Conservation (phyloP, 2,113 vertebrate species). For the Fulmarus glacialis region DNA sequence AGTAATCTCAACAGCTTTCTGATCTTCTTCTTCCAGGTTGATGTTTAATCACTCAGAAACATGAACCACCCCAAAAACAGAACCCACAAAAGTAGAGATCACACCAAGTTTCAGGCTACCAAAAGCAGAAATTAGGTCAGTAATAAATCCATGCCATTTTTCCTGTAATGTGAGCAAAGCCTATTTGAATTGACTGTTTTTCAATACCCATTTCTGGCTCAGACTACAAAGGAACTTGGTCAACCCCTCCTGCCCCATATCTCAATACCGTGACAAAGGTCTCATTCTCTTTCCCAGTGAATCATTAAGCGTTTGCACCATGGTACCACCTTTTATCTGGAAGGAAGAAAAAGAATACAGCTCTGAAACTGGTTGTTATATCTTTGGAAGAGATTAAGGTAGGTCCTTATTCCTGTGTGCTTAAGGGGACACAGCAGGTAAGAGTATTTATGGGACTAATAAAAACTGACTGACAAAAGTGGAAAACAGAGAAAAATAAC, state of each 20-base stretch:
- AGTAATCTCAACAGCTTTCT: not conserved
- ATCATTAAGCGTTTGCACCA: not conserved
- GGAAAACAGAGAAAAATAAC: not conserved
- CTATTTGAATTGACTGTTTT: not conserved
- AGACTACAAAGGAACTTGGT: not conserved
- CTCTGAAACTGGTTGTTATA: not conserved
- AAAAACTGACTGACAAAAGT: not conserved
- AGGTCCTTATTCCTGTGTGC: not conserved
- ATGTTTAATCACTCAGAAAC: not conserved
- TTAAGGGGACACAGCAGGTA: not conserved
- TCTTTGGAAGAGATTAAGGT: not conserved
- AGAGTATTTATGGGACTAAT: not conserved
- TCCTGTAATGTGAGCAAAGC: not conserved
- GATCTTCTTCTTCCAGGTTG: not conserved
- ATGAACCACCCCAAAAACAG: not conserved
- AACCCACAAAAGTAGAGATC: not conserved
- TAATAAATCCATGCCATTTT: not conserved
- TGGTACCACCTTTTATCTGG: not conserved
- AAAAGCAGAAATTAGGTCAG: not conserved
- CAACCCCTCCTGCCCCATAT: not conserved
- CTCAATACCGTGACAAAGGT: not conserved
- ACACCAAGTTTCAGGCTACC: not conserved
- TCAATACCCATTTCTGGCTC: not conserved
- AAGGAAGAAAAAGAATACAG: not conserved
- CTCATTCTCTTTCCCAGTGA: not conserved